Conservation (phyloP, 2,113 vertebrate genomes). For the Takifugu bimaculatus region DNA sequence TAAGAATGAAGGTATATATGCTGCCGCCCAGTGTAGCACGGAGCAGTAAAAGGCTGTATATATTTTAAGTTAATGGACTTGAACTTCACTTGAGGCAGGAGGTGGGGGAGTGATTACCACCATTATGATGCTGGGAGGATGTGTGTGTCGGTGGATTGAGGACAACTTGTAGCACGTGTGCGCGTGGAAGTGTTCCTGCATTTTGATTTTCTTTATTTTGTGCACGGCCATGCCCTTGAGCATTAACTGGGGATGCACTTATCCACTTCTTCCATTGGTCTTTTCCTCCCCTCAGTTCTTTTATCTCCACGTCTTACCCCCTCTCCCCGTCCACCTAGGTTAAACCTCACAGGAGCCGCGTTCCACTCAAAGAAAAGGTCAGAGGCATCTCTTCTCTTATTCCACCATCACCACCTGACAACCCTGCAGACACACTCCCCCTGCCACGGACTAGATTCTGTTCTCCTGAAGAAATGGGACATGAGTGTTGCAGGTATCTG, state of each 20-base stretch:
- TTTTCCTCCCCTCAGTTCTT: constrained; percentile 30
- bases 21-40: constrained; percentile 20
- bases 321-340: constrained; percentile 33
- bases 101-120: constrained; percentile 48
- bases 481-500: background rate
- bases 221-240: constrained; percentile 44
- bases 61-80: constrained; percentile 59
- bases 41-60: constrained; percentile 34
- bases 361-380: constrained; percentile 69
- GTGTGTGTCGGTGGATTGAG: constrained; percentile 13
- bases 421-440: background rate
- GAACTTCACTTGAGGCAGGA: constrained; percentile 56
- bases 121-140: constrained; percentile 39
- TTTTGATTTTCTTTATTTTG: background rate
- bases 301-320: constrained; percentile 53
- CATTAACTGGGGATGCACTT: constrained; percentile 58
- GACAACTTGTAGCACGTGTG: constrained; percentile 3
- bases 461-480: no score
- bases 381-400: constrained; percentile 52
- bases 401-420: constrained; percentile 2
- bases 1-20: constrained; percentile 36
- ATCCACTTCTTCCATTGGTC: constrained; percentile 48
- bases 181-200: constrained; percentile 3
- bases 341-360: constrained; percentile 49
- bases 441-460: background rate